These are phyloP conservation scores for Carapus acus DNA, from an alignment of 2,797 vertebrate species.

Conservation along the genomic window DNA sequence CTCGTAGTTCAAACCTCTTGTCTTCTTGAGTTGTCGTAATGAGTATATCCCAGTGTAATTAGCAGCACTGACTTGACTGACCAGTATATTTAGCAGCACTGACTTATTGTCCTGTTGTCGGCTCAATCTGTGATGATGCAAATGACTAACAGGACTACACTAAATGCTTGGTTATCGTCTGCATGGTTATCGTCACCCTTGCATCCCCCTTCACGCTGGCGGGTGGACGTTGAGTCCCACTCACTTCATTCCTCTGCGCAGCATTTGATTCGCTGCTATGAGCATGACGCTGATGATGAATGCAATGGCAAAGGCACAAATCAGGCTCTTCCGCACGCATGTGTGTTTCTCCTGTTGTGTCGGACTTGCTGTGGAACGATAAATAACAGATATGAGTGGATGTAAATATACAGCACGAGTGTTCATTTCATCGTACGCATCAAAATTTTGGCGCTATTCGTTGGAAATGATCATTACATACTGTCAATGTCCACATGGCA, in stretches of 20 bases:
- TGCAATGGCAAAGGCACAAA: conserved; percentile 97
- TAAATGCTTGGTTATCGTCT: conserved; percentile 26
- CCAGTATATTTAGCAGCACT: neutral
- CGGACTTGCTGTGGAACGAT: conserved; percentile 81
- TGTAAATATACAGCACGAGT: neutral
- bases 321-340: conserved; percentile 95
- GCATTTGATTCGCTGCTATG: conserved; percentile 96
- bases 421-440: no score
- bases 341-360: conserved; percentile 98
- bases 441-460: no score
- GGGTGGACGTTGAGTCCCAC: conserved; percentile 19
- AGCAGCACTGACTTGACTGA: neutral
- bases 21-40: neutral
- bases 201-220: conserved; percentile 11
- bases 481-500: conserved; percentile 94
- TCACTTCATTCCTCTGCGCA: conserved; percentile 94
- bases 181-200: conserved; percentile 8
- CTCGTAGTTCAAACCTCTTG: neutral
- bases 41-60: neutral
- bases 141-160: neutral
- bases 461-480: conserved; percentile 59
- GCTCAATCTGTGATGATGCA: neutral
- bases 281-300: conserved; percentile 99
- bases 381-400: conserved; percentile 16
- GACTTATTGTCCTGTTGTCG: neutral